Evolutionary conservation across 2,113 vertebrate genomes (phyloP).

Genomic region (Oncorhynchus gorbuscha): DNA sequence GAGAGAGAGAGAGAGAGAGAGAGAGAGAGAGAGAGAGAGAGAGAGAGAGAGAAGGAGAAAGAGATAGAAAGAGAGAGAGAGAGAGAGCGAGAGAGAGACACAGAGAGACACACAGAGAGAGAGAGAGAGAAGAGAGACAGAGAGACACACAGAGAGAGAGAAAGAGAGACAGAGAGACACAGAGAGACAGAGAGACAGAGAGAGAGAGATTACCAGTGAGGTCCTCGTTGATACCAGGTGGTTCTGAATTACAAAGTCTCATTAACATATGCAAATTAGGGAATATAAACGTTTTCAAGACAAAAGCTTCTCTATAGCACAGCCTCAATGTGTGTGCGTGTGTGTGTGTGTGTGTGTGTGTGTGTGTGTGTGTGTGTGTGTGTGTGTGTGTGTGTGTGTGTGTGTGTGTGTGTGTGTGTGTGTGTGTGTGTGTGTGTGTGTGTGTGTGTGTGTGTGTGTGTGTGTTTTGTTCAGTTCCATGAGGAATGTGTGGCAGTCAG

Average conservation of each 20-base stretch:
- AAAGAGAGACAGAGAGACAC: no score
- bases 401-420: background rate
- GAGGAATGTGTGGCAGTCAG: conserved; percentile 53
- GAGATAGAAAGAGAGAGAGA: no score
- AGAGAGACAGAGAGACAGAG: no score
- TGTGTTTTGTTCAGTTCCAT: conserved; percentile 23
- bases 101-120: no score
- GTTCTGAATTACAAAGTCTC: conserved; percentile 68
- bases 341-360: conserved; percentile 6
- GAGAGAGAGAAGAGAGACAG: background rate
- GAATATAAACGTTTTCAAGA: conserved; percentile 68
- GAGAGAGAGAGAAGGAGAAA: no score
- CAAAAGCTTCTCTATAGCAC: conserved; percentile 53
- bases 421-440: conserved; percentile 5
- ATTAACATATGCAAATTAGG: conserved; percentile 73
- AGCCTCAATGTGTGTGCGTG: conserved; percentile 8
- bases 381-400: background rate
- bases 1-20: no score
- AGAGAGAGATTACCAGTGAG: conserved; percentile 10
- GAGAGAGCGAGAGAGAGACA: no score
- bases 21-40: no score
- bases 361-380: background rate
- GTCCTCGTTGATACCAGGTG: conserved; percentile 62
- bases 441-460: background rate
- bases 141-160: background rate